These are phyloP conservation scores for Paracanthobrama guichenoti DNA, from an alignment of 2,113 vertebrate species.

Conservation along the genomic window DNA sequence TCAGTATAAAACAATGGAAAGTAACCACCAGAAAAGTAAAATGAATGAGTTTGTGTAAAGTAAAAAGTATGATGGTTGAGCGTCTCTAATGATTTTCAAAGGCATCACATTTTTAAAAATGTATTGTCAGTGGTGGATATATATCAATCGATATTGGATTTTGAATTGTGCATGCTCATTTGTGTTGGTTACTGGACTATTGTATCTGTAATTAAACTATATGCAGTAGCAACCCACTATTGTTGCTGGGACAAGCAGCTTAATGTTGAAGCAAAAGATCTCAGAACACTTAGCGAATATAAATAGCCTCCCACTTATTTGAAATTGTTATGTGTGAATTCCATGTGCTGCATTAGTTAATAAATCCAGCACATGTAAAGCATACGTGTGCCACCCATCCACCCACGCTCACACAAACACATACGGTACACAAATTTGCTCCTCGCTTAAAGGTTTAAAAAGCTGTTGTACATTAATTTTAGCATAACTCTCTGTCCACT, in stretches of 20 bases:
- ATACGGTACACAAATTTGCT: not conserved
- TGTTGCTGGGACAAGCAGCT: not conserved
- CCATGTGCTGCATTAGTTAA: not conserved
- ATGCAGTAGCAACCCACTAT: not conserved
- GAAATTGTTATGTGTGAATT: conserved; percentile 17
- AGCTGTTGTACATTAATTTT: not conserved
- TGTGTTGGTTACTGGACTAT: not conserved
- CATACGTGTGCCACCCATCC: not conserved
- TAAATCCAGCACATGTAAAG: not conserved
- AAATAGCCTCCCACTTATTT: not conserved
- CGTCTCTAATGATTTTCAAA: not conserved
- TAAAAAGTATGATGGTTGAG: not conserved
- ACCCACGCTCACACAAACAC: not conserved
- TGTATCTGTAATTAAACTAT: not conserved
- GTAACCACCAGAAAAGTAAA: not conserved
- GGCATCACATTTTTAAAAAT: not conserved
- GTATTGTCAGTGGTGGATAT: not conserved
- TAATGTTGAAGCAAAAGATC: not conserved
- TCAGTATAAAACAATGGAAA: not conserved
- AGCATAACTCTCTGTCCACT: not conserved
- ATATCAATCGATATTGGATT: not conserved
- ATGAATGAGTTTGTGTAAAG: not conserved
- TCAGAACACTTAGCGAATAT: not conserved
- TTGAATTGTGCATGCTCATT: not conserved
- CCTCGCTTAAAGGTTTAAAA: not conserved